A percentile compares a stretch with the other conserved stretches of the same genome.
Conservation (phyloP, 2,888 invertebrate genomes). For the Nasonovia ribisnigri region DNA sequence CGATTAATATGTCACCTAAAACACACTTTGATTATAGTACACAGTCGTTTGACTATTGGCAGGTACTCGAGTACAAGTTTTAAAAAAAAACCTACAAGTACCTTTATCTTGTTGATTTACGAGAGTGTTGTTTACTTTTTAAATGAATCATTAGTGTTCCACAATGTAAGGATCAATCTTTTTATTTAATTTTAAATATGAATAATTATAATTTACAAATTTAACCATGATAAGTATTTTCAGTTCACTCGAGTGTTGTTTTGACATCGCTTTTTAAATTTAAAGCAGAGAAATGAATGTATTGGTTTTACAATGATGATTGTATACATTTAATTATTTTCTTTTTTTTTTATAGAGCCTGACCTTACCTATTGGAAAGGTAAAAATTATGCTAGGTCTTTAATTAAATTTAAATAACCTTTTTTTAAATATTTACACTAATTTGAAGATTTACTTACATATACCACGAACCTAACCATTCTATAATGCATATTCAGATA, state of each 20-base stretch:
- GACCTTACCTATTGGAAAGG: not conserved
- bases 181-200: not conserved
- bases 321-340: not conserved
- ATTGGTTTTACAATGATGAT: not conserved
- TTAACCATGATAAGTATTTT: not conserved
- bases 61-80: not conserved
- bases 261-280: not conserved
- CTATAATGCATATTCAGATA: too few species aligned
- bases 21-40: not conserved
- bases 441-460: too few species aligned
- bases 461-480: too few species aligned
- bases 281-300: not conserved
- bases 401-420: too few species aligned
- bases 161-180: not conserved
- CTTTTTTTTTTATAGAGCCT: not conserved
- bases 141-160: not conserved
- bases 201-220: not conserved
- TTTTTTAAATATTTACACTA: too few species aligned
- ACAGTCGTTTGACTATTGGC: not conserved
- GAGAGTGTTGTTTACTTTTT: not conserved
- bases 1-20: not conserved
- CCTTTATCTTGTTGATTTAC: not conserved
- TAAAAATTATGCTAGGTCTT: too few species aligned
- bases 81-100: not conserved
- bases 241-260: not conserved